A percentile compares a stretch with the other conserved stretches of the same genome.
Conservation (phyloP, 2,113 vertebrate genomes). For the Xenus cinereus region DNA sequence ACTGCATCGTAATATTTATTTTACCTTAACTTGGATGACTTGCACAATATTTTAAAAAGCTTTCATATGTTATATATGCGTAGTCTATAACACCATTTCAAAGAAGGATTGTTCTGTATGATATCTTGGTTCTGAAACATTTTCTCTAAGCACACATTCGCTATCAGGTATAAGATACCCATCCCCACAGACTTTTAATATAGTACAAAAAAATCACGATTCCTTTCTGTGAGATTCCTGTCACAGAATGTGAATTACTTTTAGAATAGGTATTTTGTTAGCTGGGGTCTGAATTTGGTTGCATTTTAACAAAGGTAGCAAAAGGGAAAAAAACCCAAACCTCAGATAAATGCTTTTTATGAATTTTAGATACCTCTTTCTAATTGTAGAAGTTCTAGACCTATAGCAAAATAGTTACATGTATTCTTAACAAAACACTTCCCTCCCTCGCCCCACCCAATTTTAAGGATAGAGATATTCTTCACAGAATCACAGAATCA, state of each 20-base stretch:
- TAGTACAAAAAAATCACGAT: background rate
- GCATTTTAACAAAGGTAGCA: background rate
- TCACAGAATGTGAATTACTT: background rate
- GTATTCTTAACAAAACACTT: background rate
- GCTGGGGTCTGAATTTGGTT: background rate
- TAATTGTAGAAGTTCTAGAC: background rate
- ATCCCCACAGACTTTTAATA: background rate
- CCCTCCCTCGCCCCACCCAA: background rate
- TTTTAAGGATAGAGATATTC: background rate
- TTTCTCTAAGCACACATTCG: rapidly evolving
- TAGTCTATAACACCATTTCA: background rate
- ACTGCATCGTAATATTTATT: background rate
- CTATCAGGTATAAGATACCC: background rate
- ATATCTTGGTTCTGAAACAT: background rate
- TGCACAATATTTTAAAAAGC: background rate
- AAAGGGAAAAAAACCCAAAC: background rate
- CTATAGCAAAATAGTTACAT: background rate
- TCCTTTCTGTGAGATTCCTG: background rate
- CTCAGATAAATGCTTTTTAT: background rate
- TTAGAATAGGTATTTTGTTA: background rate
- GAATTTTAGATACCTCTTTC: background rate
- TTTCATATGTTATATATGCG: background rate
- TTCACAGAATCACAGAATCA: too few relatives aligned
- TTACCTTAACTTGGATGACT: background rate
- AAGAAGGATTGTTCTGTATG: background rate